Base-by-base conservation (phyloP, 2,888 invertebrate genomes). In the Polyommatus icarus region DNA sequence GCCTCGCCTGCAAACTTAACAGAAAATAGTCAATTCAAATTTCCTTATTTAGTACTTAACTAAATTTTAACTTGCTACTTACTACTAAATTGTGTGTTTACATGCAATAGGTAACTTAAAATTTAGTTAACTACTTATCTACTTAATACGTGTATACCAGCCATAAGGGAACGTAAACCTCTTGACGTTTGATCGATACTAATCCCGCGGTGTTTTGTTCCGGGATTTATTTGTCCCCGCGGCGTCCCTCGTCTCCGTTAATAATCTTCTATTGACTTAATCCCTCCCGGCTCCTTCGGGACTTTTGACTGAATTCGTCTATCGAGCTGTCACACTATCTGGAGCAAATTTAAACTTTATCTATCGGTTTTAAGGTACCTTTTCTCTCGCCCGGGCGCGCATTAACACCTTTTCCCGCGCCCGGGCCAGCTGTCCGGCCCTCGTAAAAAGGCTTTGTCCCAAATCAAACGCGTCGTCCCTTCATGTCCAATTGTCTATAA, bases 181-280 rank as follows among this genome's bases (percentile, higher is more conserved):
- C 67, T 67, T 12, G 67, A 67, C 67, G 18, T 67, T 15, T 67
- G 67, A 67, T 67, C 67, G 67, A 67, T 67, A 67, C 67, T 67
- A 67, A 67, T 67, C 67, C 32, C 67, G 67, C 29, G 32, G 18
- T 29, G 67, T 50, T 50, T 29, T 29, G 50, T 50, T 29, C 29
- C 75, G 12, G 20, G 73, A 73, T 75, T 75, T 50, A 75, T 75
- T 54, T 54, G 50, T 75, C 50, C 24, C 54, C 12, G 75, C 24
- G 50, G 75, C 40, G 6, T 36, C 73, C 46, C 50, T 29, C 75
- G 24, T 50, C 24, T 50, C 29, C 40, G 24, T 54, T 67, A 50
- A 75, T 75, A 75, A 75, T 50, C 75, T 75, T 75, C 54, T 18
- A 75, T 50, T 24, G 75, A 75, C 50, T 50, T 54, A 75, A 72